These are phyloP conservation scores for Aromia moschata DNA, from an alignment of 2,888 invertebrate species.

Conservation along the genomic window DNA sequence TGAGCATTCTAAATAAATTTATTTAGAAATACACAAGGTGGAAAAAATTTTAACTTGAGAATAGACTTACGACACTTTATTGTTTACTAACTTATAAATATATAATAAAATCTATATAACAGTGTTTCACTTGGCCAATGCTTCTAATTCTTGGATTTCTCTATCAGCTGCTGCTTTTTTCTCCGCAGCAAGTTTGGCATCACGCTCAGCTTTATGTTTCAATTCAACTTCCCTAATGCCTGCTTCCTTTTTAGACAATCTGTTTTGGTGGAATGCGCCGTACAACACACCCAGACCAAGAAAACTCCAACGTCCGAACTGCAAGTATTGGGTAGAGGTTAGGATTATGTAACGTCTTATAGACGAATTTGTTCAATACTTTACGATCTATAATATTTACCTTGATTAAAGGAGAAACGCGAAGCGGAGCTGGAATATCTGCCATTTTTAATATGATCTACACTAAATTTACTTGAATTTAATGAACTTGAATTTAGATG, in stretches of 20 bases:
- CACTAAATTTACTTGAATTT: background rate
- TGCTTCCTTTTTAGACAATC: conserved; percentile 73
- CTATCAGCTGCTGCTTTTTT: conserved; percentile 71
- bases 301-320: conserved; percentile 86
- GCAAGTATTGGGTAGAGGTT: conserved; percentile 48
- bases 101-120: conserved; percentile 15
- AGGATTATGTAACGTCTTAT: conserved; percentile 39
- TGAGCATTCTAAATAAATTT: too few species aligned
- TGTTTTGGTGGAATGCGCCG: conserved; percentile 77
- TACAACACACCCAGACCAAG: conserved; percentile 77
- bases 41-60: too few species aligned
- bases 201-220: conserved; percentile 74
- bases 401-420: conserved; percentile 84
- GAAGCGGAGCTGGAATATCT: conserved; percentile 72
- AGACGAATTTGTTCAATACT: background rate
- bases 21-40: too few species aligned
- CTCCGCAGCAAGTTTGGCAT: conserved; percentile 77
- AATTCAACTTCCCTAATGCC: conserved; percentile 73
- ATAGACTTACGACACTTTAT: too few species aligned
- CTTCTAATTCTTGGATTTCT: conserved; percentile 60
- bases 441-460: conserved; percentile 49
- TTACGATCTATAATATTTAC: conserved; percentile 62
- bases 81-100: conserved; percentile 24
- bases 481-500: background rate
- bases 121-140: conserved; percentile 43